Percentiles rank a stretch among this genome's conserved stretches.
Conservation (phyloP, 2,888 invertebrate genomes). For the Fragum whitleyi region DNA sequence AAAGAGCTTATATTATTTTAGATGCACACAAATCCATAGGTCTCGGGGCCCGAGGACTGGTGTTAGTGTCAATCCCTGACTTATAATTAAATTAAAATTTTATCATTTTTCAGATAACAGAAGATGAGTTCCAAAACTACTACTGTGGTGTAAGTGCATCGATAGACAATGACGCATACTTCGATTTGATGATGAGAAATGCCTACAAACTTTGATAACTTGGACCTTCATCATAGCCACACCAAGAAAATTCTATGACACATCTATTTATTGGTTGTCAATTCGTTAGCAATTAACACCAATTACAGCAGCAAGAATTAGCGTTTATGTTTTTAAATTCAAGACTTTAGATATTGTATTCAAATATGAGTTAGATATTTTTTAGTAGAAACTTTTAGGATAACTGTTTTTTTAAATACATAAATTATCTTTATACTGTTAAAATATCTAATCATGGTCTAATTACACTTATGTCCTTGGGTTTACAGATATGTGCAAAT, state of each 20-base stretch:
- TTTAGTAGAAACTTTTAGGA: not conserved
- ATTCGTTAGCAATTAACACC: not conserved
- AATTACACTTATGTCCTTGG: no score
- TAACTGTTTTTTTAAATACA: no score
- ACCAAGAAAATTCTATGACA: not conserved
- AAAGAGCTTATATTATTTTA: no score
- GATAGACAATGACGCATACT: constrained; percentile 96
- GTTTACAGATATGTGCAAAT: no score
- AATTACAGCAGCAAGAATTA: not conserved
- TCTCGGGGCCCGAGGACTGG: no score
- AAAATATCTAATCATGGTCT: no score
- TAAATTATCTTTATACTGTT: no score
- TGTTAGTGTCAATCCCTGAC: no score
- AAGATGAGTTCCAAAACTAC: constrained; percentile 97
- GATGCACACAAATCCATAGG: no score
- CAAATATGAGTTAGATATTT: not conserved
- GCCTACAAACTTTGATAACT: constrained; percentile 86
- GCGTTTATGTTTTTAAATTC: not conserved
- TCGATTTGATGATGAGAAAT: constrained; percentile 97
- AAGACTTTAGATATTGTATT: not conserved
- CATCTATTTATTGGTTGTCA: not conserved
- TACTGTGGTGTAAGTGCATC: constrained; percentile 97
- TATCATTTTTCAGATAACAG: constrained; percentile 90
- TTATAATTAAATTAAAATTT: no score
- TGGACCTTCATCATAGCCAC: not conserved